Base-by-base conservation (phyloP, 1,140 invertebrate genomes). In the Littorina saxatilis region DNA sequence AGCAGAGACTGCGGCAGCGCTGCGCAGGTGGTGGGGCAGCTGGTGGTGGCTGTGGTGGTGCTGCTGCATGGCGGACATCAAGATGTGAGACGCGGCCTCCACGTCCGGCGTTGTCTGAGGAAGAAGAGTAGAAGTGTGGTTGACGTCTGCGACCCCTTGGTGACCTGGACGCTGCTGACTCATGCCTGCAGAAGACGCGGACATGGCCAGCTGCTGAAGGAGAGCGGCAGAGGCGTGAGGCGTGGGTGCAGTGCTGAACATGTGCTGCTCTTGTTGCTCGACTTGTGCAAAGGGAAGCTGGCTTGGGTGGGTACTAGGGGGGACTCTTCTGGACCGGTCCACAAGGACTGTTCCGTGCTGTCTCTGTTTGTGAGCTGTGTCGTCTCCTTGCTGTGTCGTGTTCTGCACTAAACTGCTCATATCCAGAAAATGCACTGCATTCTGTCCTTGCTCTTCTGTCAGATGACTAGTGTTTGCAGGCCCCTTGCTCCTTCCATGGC, bases 1-100 rank as follows among this genome's bases (percentile, higher is more conserved):
- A 1, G 74, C 74, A 68, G 80, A 80, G 20, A 66, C 50, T 23
- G 68, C 66, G 32, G 75, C 76, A 27, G 79, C 66, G 63, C 35
- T 84, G n/a, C n/a, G n/a, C n/a, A n/a, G 39, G 58, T 29, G 13
- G 37, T 39, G n/a, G 43, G 37, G n/a, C n/a, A n/a, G n/a, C n/a
- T n/a, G 4, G n/a, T n/a, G n/a, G n/a, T n/a, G n/a, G n/a, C n/a
- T n/a, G n/a, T n/a, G n/a, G n/a, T n/a, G n/a, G 37, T 66, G 76
- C 58, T 78, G 76, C 32, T 58, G 76, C 23, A 61, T 63, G 76
- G 76, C 27, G 4, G 76, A 78, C 35, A 78, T 23, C 55, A 78
- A 29, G 2, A 78, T 63, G 17, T 78, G 76, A 15, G 76, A 40
- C 3, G 76, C 35, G 2, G 23, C 13, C 5, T 32, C 29, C 55